A percentile compares a stretch with the other conserved stretches of the same genome.
Evolutionary conservation across 1,140 invertebrate genomes (phyloP).

Genomic region (Caligus rogercresseyi): DNA sequence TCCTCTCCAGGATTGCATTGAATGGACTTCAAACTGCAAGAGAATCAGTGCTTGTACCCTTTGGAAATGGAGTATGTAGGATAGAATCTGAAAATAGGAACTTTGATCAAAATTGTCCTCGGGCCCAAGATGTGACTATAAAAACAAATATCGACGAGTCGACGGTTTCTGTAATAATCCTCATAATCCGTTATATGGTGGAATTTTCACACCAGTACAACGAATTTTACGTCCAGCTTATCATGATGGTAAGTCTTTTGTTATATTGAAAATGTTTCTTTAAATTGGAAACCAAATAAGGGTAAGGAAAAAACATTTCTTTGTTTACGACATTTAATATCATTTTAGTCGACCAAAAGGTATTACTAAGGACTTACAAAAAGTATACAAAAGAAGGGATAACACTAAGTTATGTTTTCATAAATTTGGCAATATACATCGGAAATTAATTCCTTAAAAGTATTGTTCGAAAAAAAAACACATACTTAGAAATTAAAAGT

Average conservation of each 20-base stretch:
- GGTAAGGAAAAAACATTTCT: no score
- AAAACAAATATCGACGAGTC: constrained; percentile 41
- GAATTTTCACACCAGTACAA: constrained; percentile 54
- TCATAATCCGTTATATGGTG: constrained; percentile 47
- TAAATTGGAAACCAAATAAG: no score
- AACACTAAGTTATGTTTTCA: no score
- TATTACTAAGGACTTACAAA: no score
- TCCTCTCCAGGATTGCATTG: background rate
- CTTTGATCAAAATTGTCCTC: constrained; percentile 16
- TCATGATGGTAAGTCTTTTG: constrained; percentile 24
- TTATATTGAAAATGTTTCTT: no score
- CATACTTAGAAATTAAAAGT: no score
- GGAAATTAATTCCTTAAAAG: no score
- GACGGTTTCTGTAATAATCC: constrained; percentile 74
- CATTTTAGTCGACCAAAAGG: no score
- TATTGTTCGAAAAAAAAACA: no score
- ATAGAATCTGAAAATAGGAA: background rate
- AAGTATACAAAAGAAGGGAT: no score
- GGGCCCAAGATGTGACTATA: background rate
- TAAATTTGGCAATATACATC: no score
- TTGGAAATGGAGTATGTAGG: background rate
- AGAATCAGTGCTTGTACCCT: background rate
- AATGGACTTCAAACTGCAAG: background rate
- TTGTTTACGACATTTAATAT: no score
- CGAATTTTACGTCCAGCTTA: constrained; percentile 45